Conservation (phyloP, 2,888 invertebrate species). For the Mythimna impura region DNA sequence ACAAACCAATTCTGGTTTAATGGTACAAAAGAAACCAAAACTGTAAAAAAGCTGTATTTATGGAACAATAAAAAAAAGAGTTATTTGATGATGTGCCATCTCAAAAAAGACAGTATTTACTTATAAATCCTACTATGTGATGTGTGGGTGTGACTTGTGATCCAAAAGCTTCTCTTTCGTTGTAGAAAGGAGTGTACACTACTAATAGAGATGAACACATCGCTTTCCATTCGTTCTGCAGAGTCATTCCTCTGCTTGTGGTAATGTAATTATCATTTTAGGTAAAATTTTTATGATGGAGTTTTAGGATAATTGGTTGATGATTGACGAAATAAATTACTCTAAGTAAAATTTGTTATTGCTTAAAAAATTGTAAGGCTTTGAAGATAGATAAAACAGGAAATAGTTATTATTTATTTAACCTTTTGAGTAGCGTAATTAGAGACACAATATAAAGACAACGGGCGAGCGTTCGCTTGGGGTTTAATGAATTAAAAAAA, state of each 20-base stretch:
- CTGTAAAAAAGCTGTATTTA: no score
- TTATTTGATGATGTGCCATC: neutral
- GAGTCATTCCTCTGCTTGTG: constrained; percentile 9
- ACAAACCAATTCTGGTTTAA: no score
- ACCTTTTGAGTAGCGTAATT: no score
- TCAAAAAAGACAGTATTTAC: neutral
- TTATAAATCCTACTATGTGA: neutral
- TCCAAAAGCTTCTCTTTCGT: neutral
- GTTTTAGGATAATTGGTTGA: neutral
- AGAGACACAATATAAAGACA: no score
- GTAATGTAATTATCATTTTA: constrained; percentile 6
- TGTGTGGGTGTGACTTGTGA: neutral
- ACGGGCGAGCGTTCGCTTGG: no score
- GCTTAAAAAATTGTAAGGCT: neutral
- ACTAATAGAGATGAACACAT: neutral
- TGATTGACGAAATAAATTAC: constrained; percentile 9
- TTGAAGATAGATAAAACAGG: neutral
- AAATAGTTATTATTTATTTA: no score
- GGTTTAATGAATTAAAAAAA: no score
- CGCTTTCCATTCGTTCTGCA: constrained; percentile 30
- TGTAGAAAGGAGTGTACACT: constrained; percentile 10
- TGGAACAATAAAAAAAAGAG: no score
- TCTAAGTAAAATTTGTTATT: neutral
- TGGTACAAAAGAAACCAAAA: no score
- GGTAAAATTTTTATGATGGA: neutral